A percentile compares a stretch with the other conserved stretches of the same genome.
phyloP scores from a whole-genome alignment of 2,888 invertebrate genomes.

The Dolichomitus sp. region DNA sequence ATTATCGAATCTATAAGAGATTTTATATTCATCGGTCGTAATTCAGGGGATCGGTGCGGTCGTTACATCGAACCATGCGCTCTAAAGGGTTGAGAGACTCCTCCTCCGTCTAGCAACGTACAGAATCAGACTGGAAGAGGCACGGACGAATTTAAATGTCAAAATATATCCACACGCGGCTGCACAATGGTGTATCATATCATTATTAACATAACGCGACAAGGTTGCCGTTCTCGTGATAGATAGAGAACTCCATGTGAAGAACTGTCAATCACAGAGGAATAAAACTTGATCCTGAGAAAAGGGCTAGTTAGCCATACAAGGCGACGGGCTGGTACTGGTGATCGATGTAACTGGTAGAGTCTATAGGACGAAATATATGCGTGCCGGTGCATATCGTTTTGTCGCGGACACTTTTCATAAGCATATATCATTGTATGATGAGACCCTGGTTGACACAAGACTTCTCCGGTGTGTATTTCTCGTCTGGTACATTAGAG shows the following conservation, averaged over 20 bases:
- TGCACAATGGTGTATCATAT: conserved; percentile 81
- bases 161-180: conserved; percentile 81
- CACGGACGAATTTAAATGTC: conserved; percentile 81
- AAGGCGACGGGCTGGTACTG: conserved; percentile 22
- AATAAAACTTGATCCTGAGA: conserved; percentile 80
- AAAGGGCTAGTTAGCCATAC: conserved; percentile 80
- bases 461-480: conserved; percentile 6
- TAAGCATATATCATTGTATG: conserved; percentile 65
- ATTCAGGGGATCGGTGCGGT: conserved; percentile 31
- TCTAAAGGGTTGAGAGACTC: conserved; percentile 27
- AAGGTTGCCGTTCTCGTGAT: conserved; percentile 69
- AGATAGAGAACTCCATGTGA: conserved; percentile 66
- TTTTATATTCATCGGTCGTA: conserved; percentile 59
- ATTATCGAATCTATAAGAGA: conserved; percentile 51
- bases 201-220: conserved; percentile 84
- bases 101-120: not conserved
- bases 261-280: conserved; percentile 81
- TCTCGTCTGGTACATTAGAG: conserved; percentile 25
- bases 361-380: conserved; percentile 47
- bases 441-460: conserved; percentile 58
- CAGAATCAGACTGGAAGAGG: conserved; percentile 28
- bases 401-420: conserved; percentile 73
- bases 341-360: conserved; percentile 55
- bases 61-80: conserved; percentile 21
- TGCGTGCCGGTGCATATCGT: conserved; percentile 72